Evolutionary conservation across 1,140 invertebrate species (phyloP).

Genomic region (Chlorops oryzae): DNA sequence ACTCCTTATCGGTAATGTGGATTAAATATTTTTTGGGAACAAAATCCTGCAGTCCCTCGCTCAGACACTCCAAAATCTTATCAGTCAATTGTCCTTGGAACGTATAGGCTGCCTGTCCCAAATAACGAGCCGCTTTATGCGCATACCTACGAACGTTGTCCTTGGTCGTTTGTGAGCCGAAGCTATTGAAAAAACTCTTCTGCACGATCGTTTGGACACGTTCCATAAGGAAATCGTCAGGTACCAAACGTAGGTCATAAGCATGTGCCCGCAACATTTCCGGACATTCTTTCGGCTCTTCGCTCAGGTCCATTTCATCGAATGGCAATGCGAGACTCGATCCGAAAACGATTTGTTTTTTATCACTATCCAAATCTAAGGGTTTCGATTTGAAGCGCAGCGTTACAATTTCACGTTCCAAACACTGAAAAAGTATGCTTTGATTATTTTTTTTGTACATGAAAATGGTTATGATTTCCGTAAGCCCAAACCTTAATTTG

Average conservation of each 20-base stretch:
- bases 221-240: constrained; percentile 39
- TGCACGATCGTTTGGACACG: constrained; percentile 36
- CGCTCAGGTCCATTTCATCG: constrained; percentile 19
- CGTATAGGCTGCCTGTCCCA: constrained; percentile 37
- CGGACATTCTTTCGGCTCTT: constrained; percentile 20
- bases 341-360: too few relatives aligned
- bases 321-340: constrained; percentile 5
- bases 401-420: constrained; percentile 41
- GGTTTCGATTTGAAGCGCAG: constrained; percentile 41
- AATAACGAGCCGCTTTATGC: constrained; percentile 30
- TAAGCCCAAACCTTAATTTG: constrained; percentile 45
- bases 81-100: constrained; percentile 37
- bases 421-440: constrained; percentile 26
- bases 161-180: constrained; percentile 26
- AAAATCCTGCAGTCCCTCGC: constrained; percentile 31
- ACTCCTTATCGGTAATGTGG: constrained; percentile 28
- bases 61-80: constrained; percentile 36
- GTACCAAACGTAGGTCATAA: constrained; percentile 26
- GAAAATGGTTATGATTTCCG: too few relatives aligned
- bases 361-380: constrained; percentile 28
- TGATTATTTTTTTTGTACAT: too few relatives aligned
- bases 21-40: constrained; percentile 43
- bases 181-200: constrained; percentile 29
- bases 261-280: constrained; percentile 31
- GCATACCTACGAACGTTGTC: constrained; percentile 33